phyloP scores from a whole-genome alignment of 2,888 invertebrate species.

The Diplazon laetatorius region DNA sequence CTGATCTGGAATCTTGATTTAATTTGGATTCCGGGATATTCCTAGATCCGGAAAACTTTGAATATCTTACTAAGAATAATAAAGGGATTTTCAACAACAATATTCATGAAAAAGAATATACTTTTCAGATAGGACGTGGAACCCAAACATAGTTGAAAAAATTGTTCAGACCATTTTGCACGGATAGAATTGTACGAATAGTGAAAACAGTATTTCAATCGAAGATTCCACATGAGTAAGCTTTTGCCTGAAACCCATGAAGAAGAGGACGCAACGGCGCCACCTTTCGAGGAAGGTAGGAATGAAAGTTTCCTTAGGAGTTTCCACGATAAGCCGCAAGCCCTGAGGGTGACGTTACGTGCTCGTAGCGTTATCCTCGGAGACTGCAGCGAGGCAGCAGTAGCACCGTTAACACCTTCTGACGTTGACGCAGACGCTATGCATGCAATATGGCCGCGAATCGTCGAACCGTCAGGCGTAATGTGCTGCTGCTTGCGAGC shows the following conservation, averaged over 20 bases:
- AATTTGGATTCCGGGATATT: too few species aligned
- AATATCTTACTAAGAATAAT: too few species aligned
- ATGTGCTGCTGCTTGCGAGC: slow-evolving; percentile 55
- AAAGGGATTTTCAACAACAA: too few species aligned
- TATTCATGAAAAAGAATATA: too few species aligned
- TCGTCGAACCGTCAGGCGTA: slow-evolving; percentile 78
- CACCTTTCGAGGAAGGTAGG: slow-evolving; percentile 78
- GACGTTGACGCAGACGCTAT: slow-evolving; percentile 74
- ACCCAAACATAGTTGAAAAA: too few species aligned
- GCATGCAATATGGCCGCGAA: slow-evolving; percentile 75
- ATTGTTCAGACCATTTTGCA: too few species aligned
- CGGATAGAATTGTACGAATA: too few species aligned
- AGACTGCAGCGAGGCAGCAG: slow-evolving; percentile 63
- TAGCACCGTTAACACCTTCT: slow-evolving; percentile 56
- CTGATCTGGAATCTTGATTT: too few species aligned
- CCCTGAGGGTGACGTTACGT: slow-evolving; percentile 74
- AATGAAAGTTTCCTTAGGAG: slow-evolving; percentile 75
- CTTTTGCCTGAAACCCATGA: slow-evolving; percentile 13
- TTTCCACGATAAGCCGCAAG: slow-evolving; percentile 77
- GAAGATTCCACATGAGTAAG: too few species aligned
- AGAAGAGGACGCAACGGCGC: slow-evolving; percentile 68
- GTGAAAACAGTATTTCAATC: too few species aligned
- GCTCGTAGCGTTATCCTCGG: slow-evolving; percentile 52
- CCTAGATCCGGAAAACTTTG: too few species aligned
- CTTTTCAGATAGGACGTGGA: too few species aligned